Conservation (phyloP, 2,888 invertebrate species). For the Acanthosepion esculentum region DNA sequence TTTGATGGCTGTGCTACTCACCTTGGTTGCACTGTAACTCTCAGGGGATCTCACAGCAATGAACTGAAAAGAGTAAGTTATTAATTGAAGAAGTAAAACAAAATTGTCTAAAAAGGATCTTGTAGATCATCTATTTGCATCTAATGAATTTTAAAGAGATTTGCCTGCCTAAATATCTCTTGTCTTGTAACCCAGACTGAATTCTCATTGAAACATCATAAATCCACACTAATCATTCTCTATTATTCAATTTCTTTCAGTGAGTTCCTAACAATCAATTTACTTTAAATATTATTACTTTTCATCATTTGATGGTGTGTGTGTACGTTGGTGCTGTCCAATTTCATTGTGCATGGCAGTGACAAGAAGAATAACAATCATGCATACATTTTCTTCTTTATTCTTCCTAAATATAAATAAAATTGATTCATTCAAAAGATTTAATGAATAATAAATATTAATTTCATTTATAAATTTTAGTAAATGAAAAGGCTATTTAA, state of each 20-base stretch:
- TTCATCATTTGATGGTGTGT: too few species aligned
- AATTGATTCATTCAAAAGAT: not conserved
- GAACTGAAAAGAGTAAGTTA: constrained; percentile 81
- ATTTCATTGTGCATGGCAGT: too few species aligned
- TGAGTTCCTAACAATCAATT: too few species aligned
- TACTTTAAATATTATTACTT: too few species aligned
- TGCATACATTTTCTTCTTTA: not conserved
- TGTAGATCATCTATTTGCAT: not conserved
- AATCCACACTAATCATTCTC: not conserved
- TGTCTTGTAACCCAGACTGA: not conserved
- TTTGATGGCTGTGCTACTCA: constrained; percentile 92
- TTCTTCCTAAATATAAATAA: not conserved
- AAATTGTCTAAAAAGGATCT: not conserved
- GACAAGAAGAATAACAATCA: too few species aligned
- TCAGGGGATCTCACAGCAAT: constrained; percentile 84
- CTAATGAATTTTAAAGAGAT: not conserved
- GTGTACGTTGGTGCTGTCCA: too few species aligned
- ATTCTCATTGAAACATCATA: not conserved
- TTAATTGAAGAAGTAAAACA: not conserved
- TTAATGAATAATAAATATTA: too few species aligned
- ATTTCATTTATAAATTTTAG: too few species aligned
- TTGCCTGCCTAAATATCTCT: not conserved
- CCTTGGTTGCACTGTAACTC: constrained; percentile 88
- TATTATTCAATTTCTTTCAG: not conserved
- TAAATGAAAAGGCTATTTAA: too few species aligned